phyloP scores from a whole-genome alignment of 2,888 invertebrate genomes.

The Hyppa rectilinea region DNA sequence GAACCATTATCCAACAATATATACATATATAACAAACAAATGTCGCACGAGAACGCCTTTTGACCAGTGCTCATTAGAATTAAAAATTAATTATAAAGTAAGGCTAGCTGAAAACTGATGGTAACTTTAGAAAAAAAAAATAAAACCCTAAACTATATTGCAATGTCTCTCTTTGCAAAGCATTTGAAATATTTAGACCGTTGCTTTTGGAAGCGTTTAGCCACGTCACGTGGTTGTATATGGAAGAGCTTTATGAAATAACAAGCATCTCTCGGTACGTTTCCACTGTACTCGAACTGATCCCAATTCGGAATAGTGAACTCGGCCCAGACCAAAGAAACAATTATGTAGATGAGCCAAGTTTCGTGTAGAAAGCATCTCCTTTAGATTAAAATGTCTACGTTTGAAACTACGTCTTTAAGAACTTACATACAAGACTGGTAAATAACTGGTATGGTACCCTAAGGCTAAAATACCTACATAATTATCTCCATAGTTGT shows the following conservation, averaged over 20 bases:
- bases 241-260: slow-evolving; percentile 65
- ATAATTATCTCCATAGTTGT: slow-evolving; percentile 61
- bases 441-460: slow-evolving; percentile 44
- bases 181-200: slow-evolving; percentile 77
- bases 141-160: slow-evolving; percentile 82
- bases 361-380: slow-evolving; percentile 33
- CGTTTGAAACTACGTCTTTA: slow-evolving; percentile 29
- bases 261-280: slow-evolving; percentile 50
- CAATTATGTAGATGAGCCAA: slow-evolving; percentile 59
- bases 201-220: slow-evolving; percentile 72
- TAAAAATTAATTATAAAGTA: slow-evolving; percentile 83
- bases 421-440: slow-evolving; percentile 43
- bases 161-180: slow-evolving; percentile 84
- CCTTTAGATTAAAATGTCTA: slow-evolving; percentile 39
- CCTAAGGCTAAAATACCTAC: slow-evolving; percentile 54
- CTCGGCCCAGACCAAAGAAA: slow-evolving; percentile 51
- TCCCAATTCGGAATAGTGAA: slow-evolving; percentile 42
- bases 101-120: slow-evolving; percentile 89
- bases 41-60: slow-evolving; percentile 82
- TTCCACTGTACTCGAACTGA: slow-evolving; percentile 37
- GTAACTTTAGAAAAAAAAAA: slow-evolving; percentile 87
- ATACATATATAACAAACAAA: slow-evolving; percentile 71
- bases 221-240: slow-evolving; percentile 53
- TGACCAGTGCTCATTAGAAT: slow-evolving; percentile 80
- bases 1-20: slow-evolving; percentile 65